Evolutionary conservation across 1,140 invertebrate genomes (phyloP), one percentile per base, ranked within the genome.

Genomic region (Ephestia elutella): DNA sequence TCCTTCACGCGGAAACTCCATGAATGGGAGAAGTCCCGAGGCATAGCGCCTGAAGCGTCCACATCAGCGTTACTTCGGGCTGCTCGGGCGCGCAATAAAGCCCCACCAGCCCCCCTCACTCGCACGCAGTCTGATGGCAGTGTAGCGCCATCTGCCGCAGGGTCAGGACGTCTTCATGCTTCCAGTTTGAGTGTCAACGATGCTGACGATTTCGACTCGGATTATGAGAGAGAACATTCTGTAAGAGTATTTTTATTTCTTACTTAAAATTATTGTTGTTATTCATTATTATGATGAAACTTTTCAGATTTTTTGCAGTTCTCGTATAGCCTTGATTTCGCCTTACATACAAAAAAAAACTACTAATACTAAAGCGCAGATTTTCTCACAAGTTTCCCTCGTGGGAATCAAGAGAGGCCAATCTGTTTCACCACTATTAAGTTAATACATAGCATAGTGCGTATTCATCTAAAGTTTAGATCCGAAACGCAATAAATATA

Each of bases 1-100:
- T 96, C 96, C 66, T 97, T 97, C 77, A 96, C 95, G 0, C 93
- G 94, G 35, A 96, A 96, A 76, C 89, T 97, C 0, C 96, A 96
- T 78, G 95, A 97, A 78, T 97, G 96, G 96, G 96, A 97, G 78
- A 95, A 96, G 63, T 93, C 94, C 25, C 88, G 92, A 51, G 95
- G 95, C 2, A 95, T 96, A 54, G 92, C 92, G 0, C 95, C 93
- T 0, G 95, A 95, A 80, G 92, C 92, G 0, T 96, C 95, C 0
- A 96, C 95, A 0, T 95, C 96, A 60, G 93, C 94, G 0, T 77
- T 96, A 0, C 83, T 96, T 0, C 91, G 92, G 8, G 86, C 86
- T 13, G 87, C 89, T 2, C 63, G 66, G 3, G 81, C 77, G 2
- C 71, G 74, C 20, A 70, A 38, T 91, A 74, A 92, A 92, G 0